These are phyloP conservation scores for Helicoverpa zea DNA, from an alignment of 1,140 invertebrate genomes.

Conservation along the genomic window DNA sequence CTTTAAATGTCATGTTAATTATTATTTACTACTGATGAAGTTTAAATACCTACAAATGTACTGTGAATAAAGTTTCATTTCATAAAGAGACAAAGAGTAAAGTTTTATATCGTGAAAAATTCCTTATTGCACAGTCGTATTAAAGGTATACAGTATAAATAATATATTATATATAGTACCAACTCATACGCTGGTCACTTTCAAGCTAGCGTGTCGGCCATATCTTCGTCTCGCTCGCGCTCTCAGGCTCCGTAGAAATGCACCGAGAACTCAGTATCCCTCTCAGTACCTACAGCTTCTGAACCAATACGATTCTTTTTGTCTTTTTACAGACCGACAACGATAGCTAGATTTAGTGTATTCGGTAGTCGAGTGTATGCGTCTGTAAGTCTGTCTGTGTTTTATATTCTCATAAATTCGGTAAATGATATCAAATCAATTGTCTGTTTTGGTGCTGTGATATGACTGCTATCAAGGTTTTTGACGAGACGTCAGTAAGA, in stretches of 20 bases:
- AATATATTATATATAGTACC: slow-evolving; percentile 27
- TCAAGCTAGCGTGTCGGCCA: slow-evolving; percentile 22
- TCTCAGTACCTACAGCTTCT: slow-evolving; percentile 58
- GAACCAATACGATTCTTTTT: slow-evolving; percentile 58
- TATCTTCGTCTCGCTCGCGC: slow-evolving; percentile 56
- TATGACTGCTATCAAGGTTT: not conserved
- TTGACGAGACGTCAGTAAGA: not conserved
- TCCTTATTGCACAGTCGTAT: slow-evolving; percentile 48
- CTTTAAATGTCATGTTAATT: no score
- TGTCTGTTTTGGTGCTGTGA: not conserved
- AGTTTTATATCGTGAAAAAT: slow-evolving; percentile 58
- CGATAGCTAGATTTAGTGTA: slow-evolving; percentile 32
- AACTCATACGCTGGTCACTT: slow-evolving; percentile 15
- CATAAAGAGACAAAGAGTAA: slow-evolving; percentile 54
- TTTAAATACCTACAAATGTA: no score
- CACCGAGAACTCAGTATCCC: slow-evolving; percentile 55
- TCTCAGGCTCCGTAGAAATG: slow-evolving; percentile 58
- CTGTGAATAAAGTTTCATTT: not conserved
- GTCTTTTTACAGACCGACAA: slow-evolving; percentile 45
- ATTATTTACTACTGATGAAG: no score
- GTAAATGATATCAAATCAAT: not conserved
- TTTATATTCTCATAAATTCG: not conserved
- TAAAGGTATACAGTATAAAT: not conserved
- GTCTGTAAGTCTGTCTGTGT: not conserved
- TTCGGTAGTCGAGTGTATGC: not conserved